Conservation (phyloP, 2,113 vertebrate genomes). For the Callithrix jacchus region DNA sequence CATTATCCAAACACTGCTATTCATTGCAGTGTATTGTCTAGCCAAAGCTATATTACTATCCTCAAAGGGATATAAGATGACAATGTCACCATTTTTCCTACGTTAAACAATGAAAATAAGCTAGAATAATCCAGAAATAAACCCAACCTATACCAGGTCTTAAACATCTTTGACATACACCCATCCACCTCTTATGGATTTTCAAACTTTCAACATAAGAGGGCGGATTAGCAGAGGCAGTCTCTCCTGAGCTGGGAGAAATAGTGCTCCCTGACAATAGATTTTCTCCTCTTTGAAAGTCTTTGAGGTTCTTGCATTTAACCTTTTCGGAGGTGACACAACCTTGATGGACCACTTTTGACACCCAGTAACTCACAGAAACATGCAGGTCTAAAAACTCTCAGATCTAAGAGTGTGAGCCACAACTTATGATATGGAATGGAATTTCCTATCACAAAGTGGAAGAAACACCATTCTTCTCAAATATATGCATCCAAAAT, state of each 20-base stretch:
- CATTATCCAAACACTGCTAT: not conserved
- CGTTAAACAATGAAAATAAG: constrained; percentile 56
- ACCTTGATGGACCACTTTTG: not conserved
- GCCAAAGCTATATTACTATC: not conserved
- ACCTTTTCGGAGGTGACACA: constrained; percentile 47
- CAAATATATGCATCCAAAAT: not conserved
- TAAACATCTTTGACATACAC: constrained; percentile 50
- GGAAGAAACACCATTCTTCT: not conserved
- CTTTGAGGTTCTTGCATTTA: constrained; percentile 51
- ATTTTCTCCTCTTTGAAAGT: constrained; percentile 17
- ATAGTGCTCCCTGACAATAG: constrained; percentile 49
- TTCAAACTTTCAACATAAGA: constrained; percentile 66
- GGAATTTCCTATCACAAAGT: not conserved
- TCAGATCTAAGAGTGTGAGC: not conserved
- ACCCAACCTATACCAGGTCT: constrained; percentile 35
- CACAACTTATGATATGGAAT: not conserved
- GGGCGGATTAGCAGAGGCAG: constrained; percentile 30
- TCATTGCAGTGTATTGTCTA: not conserved
- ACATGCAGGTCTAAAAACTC: not conserved
- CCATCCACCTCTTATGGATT: constrained; percentile 54
- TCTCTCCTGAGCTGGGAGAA: not conserved
- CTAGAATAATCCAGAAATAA: constrained; percentile 57
- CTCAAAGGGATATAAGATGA: not conserved
- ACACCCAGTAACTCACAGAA: not conserved
- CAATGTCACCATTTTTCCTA: constrained; percentile 1